Evolutionary conservation across 2,797 vertebrate genomes (phyloP).

Genomic region (Spheniscus humboldti): DNA sequence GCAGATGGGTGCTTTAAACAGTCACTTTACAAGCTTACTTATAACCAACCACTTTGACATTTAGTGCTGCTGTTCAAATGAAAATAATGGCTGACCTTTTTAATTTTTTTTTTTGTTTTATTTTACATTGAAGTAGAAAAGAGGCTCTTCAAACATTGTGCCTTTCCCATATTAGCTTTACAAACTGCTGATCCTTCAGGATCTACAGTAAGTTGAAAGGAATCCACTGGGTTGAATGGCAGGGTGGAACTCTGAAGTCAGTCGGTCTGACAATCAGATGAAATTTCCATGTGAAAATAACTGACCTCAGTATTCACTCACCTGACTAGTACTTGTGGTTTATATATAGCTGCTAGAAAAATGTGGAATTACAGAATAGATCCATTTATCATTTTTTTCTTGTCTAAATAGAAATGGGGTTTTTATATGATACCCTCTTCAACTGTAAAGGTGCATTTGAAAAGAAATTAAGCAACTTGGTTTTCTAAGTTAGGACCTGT

Average conservation of each 20-base stretch:
- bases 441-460: not conserved
- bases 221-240: not conserved
- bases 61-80: not conserved
- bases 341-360: not conserved
- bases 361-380: not conserved
- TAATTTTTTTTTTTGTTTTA: not conserved
- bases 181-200: not conserved
- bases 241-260: not conserved
- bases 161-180: not conserved
- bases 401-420: not conserved
- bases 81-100: slow-evolving; percentile 32
- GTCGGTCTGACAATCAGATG: not conserved
- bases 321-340: not conserved
- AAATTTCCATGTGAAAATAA: not conserved
- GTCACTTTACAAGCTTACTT: slow-evolving; percentile 9
- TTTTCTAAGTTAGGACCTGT: not conserved
- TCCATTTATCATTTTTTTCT: not conserved
- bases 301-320: not conserved
- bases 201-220: not conserved
- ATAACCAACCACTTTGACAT: slow-evolving; percentile 9
- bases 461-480: not conserved
- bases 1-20: not conserved
- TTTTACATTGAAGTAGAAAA: not conserved
- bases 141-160: not conserved
- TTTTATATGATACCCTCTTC: not conserved